Evolutionary conservation across 2,888 invertebrate genomes (phyloP).

Genomic region (Tromatobia lineatoria): DNA sequence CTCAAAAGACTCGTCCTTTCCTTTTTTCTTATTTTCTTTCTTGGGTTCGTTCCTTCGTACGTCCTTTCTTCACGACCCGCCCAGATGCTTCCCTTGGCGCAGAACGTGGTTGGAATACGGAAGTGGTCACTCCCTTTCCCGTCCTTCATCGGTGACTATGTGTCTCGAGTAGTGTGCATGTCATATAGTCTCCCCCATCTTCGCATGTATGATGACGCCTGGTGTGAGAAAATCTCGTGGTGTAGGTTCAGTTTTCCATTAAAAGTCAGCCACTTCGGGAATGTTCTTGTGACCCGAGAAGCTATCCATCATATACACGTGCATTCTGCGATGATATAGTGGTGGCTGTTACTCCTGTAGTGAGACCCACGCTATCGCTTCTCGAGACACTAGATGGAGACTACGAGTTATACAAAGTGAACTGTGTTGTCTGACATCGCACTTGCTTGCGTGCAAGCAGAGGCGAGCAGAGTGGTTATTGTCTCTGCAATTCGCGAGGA

Average conservation of each 20-base stretch:
- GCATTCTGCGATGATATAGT: constrained; percentile 28
- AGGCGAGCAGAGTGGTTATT: constrained; percentile 39
- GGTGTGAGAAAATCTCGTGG: constrained; percentile 42
- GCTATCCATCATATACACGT: constrained; percentile 64
- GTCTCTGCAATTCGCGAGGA: constrained; percentile 14
- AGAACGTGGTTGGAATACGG: constrained; percentile 68
- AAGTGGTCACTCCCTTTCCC: constrained; percentile 50
- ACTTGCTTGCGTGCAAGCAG: constrained; percentile 12
- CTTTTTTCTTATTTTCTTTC: constrained; percentile 19
- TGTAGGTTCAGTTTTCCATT: constrained; percentile 64
- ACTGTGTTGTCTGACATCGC: constrained; percentile 20
- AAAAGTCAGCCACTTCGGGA: constrained; percentile 65
- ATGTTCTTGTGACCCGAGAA: constrained; percentile 57
- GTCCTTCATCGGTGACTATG: constrained; percentile 34
- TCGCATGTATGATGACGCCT: constrained; percentile 25
- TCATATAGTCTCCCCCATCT: constrained; percentile 3
- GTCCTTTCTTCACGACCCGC: constrained; percentile 65
- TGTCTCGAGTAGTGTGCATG: constrained; percentile 45
- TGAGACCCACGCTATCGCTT: constrained; percentile 18
- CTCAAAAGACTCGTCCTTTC: constrained; percentile 36
- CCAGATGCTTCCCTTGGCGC: constrained; percentile 69
- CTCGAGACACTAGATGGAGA: constrained; percentile 22
- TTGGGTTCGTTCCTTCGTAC: constrained; percentile 49
- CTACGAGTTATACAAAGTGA: constrained; percentile 42
- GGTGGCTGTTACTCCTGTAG: not conserved